Conservation (phyloP, 2,113 vertebrate species). For the Suricata suricatta region DNA sequence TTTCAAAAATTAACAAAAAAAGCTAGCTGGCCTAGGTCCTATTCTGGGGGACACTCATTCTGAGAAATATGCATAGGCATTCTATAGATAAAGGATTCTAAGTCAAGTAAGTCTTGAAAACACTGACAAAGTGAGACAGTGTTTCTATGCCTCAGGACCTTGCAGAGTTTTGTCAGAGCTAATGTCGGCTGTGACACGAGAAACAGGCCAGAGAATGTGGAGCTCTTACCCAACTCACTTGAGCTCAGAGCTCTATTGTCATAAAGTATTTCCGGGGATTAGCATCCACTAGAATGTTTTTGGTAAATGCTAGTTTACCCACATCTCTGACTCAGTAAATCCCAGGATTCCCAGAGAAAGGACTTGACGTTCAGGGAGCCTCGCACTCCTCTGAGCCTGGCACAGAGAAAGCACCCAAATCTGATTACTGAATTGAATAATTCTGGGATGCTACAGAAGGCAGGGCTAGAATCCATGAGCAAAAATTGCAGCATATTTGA, state of each 20-base stretch:
- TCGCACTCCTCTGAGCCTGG: background rate
- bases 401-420: background rate
- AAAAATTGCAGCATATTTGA: background rate
- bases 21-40: background rate
- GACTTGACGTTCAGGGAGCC: background rate
- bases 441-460: background rate
- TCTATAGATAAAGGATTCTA: background rate
- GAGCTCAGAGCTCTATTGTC: conserved; percentile 44
- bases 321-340: background rate
- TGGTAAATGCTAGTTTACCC: conserved; percentile 40
- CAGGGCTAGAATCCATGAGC: background rate
- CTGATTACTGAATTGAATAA: background rate
- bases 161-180: background rate
- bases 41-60: background rate
- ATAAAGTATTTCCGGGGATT: conserved; percentile 28
- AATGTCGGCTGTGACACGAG: background rate
- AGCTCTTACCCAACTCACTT: conserved; percentile 1
- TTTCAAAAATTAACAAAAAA: no score
- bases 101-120: conserved; percentile 43
- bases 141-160: background rate
- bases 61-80: conserved; percentile 8
- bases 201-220: background rate
- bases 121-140: background rate
- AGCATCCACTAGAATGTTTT: background rate
- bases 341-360: background rate